Evolutionary conservation across 2,113 vertebrate species (phyloP), one percentile per base, ranked within the genome.

Genomic region (Athene noctua): DNA sequence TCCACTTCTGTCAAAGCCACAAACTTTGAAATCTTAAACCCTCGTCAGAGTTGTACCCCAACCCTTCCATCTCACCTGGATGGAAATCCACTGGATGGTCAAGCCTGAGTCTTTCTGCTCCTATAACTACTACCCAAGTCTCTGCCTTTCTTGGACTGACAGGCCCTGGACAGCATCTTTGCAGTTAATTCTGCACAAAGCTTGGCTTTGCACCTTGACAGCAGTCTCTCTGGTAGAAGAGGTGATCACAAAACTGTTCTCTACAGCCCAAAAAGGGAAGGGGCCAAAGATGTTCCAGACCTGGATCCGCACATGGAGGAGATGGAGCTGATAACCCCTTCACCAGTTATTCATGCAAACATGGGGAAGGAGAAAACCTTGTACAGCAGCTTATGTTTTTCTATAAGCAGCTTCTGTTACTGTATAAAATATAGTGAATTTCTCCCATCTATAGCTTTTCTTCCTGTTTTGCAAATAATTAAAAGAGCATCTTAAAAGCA

Each of bases 381-480:
- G 12, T 15, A 18, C 34, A 77, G 62, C 92, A 96, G 90, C 77
- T 93, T 81, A n/a, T 90, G 84, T 89, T 93, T 73, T 61, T 58
- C 92, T 90, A 40, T 46, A 94, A 95, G 90, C 86, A 94, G 92
- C 73, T 86, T 89, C 84, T 62, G 77, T 18, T 61, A 40, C 70
- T 36, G 86, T n/a, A 78, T 16, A 49, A 78, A 86, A 94, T 5
- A 22, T 40, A 55, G 22, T 17, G 36, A 87, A 57, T 86, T 92
- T 88, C 75, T 84, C 70, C 52, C 34, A 72, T 87, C 57, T 67
- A 74, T 90, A 91, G 88, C 57, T 92, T 94, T 72, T 68, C 94
- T 84, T 92, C 77, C 61, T 36, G 29, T 84, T 94, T 88, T 78
- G 83, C 88, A 84, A 93, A 96, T 90, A 88, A 94, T 93, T 96